Evolutionary conservation across 2,797 vertebrate genomes (phyloP).

Genomic region (Hydrophis major): DNA sequence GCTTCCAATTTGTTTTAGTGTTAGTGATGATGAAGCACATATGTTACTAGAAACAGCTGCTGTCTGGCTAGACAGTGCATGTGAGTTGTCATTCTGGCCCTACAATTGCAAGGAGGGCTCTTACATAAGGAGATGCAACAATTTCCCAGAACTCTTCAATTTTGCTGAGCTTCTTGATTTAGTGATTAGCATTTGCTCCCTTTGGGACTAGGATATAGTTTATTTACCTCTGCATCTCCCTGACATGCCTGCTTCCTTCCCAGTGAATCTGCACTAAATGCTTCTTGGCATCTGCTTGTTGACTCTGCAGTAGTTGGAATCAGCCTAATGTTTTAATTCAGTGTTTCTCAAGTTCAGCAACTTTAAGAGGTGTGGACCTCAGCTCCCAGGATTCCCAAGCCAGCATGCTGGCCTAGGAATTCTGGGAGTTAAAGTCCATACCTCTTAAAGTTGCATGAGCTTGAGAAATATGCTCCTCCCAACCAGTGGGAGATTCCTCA

Average conservation of each 20-base stretch:
- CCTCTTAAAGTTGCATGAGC: neutral
- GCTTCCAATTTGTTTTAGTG: neutral
- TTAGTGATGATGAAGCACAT: neutral
- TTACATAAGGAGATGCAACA: neutral
- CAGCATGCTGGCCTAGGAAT: neutral
- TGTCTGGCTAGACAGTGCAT: neutral
- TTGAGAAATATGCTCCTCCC: neutral
- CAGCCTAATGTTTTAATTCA: neutral
- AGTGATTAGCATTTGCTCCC: neutral
- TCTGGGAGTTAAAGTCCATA: neutral
- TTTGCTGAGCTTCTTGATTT: neutral
- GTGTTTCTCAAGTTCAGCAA: neutral
- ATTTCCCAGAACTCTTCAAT: neutral
- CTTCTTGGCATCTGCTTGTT: slow-evolving; percentile 1
- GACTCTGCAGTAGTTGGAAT: neutral
- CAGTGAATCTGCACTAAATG: slow-evolving; percentile 6
- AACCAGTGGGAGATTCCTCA: neutral
- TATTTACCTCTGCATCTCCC: slow-evolving; percentile 20
- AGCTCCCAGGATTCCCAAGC: neutral
- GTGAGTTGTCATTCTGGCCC: neutral
- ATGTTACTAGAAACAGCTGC: neutral
- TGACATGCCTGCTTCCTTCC: slow-evolving; percentile 6
- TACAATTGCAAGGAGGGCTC: neutral
- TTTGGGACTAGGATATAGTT: neutral
- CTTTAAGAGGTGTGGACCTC: neutral